Percentiles rank a stretch among this genome's conserved stretches.
Conservation (phyloP, 2,113 vertebrate genomes). For the Pluvialis apricaria region DNA sequence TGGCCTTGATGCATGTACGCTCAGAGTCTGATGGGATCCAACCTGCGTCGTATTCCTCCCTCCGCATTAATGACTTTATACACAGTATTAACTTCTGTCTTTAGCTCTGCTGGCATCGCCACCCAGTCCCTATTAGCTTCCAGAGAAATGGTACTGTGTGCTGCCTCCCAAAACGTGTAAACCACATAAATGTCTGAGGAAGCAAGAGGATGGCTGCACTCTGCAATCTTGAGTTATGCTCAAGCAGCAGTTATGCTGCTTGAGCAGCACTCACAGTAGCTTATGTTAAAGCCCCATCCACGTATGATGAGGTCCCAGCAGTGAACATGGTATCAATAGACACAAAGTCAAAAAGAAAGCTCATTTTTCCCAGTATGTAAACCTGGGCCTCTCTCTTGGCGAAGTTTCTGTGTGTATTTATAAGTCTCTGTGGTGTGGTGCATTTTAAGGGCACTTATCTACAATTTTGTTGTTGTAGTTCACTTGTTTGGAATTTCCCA, state of each 20-base stretch:
- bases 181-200: neutral
- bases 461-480: neutral
- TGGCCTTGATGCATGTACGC: neutral
- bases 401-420: neutral
- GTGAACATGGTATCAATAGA: neutral
- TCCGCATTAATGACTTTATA: neutral
- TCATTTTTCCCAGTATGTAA: neutral
- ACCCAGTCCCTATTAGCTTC: neutral
- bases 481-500: neutral
- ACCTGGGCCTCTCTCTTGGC: neutral
- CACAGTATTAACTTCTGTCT: neutral
- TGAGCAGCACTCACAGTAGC: neutral
- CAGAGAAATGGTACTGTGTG: neutral
- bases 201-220: neutral
- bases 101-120: neutral
- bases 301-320: fast-evolving
- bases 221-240: neutral
- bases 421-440: neutral
- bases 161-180: neutral
- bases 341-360: neutral
- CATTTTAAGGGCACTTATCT: neutral
- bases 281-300: neutral
- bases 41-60: fast-evolving
- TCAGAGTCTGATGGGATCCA: neutral
- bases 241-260: too few relatives aligned